Evolutionary conservation across 1,140 invertebrate genomes (phyloP).

Genomic region (Solenopsis fugax): DNA sequence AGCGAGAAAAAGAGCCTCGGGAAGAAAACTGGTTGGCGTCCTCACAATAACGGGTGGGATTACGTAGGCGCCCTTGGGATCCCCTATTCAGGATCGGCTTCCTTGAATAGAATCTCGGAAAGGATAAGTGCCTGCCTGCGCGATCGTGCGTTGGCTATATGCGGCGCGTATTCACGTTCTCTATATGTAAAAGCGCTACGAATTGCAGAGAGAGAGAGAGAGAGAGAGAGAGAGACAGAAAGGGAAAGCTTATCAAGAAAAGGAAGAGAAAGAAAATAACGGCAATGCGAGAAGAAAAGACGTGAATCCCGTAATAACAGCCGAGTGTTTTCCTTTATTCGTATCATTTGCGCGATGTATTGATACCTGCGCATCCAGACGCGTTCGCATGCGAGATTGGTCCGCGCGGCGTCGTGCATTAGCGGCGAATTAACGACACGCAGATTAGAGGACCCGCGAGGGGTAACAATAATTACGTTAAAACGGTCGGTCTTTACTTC

Average conservation of each 20-base stretch:
- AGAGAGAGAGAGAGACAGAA: slow-evolving; percentile 49
- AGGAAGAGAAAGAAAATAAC: neutral
- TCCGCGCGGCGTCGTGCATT: neutral
- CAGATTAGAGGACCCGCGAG: slow-evolving; percentile 34
- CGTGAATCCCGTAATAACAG: slow-evolving; percentile 33
- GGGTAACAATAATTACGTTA: slow-evolving; percentile 68
- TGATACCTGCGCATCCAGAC: neutral
- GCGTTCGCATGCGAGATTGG: slow-evolving; percentile 22
- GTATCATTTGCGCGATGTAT: neutral
- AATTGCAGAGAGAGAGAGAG: slow-evolving; percentile 41
- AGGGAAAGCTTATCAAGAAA: slow-evolving; percentile 32
- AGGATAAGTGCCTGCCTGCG: slow-evolving; percentile 64
- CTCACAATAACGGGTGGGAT: slow-evolving; percentile 79
- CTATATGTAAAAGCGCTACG: neutral
- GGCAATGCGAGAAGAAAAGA: too few species aligned
- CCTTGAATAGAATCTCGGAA: slow-evolving; percentile 77
- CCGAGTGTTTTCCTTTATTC: neutral
- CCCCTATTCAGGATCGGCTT: slow-evolving; percentile 78
- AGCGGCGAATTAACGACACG: slow-evolving; percentile 60
- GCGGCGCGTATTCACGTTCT: slow-evolving; percentile 30
- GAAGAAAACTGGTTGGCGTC: slow-evolving; percentile 78
- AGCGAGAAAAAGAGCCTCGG: slow-evolving; percentile 77
- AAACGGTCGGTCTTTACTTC: slow-evolving; percentile 48
- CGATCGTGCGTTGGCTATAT: slow-evolving; percentile 21
- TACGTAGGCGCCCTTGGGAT: slow-evolving; percentile 83